Conservation (phyloP, 1,140 invertebrate species). For the Metaphire vulgaris region DNA sequence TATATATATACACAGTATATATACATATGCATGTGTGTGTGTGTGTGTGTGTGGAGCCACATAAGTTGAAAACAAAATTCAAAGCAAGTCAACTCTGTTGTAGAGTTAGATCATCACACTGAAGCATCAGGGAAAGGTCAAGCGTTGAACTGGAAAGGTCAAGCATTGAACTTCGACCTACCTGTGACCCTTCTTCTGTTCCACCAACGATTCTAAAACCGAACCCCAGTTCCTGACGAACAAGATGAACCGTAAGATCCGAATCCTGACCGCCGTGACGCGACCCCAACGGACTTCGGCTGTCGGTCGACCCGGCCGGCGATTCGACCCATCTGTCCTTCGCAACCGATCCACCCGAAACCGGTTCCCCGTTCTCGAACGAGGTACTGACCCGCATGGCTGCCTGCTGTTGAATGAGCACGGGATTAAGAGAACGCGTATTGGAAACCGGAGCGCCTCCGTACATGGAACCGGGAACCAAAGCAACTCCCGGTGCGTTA, state of each 20-base stretch:
- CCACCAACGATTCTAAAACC: constrained; percentile 98
- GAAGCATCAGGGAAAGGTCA: too few relatives aligned
- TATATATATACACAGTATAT: too few relatives aligned
- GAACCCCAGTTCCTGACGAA: constrained; percentile 78
- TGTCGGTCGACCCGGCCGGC: constrained; percentile 17
- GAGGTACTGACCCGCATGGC: constrained; percentile 61
- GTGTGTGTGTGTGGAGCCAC: too few relatives aligned
- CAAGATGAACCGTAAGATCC: constrained; percentile 64
- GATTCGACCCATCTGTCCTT: constrained; percentile 13
- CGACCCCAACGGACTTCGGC: constrained; percentile 4
- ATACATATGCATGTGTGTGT: too few relatives aligned
- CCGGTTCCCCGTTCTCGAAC: constrained; percentile 58
- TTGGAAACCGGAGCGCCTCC: not conserved
- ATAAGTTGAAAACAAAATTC: too few relatives aligned
- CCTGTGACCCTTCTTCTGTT: constrained; percentile 91
- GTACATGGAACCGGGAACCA: constrained; percentile 7
- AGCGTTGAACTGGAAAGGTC: too few relatives aligned
- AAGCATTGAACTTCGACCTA: too few relatives aligned
- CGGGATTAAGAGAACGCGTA: not conserved
- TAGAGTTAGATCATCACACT: too few relatives aligned
- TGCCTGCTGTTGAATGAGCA: not conserved
- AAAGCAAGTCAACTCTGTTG: too few relatives aligned
- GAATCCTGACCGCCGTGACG: constrained; percentile 21
- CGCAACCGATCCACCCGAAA: constrained; percentile 33
- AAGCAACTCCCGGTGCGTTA: not conserved